phyloP scores from a whole-genome alignment of 2,797 vertebrate genomes.

The Yasuhikotakia modesta region DNA sequence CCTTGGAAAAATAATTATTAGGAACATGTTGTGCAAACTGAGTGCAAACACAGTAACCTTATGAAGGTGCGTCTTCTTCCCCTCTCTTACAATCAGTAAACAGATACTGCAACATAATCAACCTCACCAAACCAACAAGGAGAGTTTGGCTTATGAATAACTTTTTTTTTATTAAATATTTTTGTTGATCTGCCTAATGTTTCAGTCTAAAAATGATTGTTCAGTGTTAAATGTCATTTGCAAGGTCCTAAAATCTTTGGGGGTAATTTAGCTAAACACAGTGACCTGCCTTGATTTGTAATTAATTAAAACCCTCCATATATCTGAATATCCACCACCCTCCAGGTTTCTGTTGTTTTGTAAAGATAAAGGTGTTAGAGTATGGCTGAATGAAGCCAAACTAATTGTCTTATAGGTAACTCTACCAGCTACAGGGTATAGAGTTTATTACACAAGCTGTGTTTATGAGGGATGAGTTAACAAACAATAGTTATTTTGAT shows the following conservation, averaged over 20 bases:
- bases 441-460: too few species aligned
- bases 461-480: too few species aligned
- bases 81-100: conserved; percentile 51
- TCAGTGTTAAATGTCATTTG: background rate
- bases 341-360: conserved; percentile 2
- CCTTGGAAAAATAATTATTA: background rate
- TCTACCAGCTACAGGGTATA: too few species aligned
- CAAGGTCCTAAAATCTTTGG: conserved; percentile 46
- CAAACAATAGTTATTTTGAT: too few species aligned
- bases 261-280: conserved; percentile 46
- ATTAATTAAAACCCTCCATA: background rate
- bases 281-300: conserved; percentile 41
- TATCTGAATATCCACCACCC: background rate
- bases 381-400: background rate
- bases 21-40: background rate
- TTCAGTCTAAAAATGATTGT: background rate
- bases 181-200: background rate
- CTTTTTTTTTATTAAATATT: too few species aligned
- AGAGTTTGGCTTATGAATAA: background rate
- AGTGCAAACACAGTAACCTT: conserved; percentile 82
- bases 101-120: conserved; percentile 10
- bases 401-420: background rate
- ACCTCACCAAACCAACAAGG: background rate
- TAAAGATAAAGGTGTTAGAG: background rate
- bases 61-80: conserved; percentile 68